Conservation (phyloP, 2,797 vertebrate species). For the Anabacerthia variegaticeps region DNA sequence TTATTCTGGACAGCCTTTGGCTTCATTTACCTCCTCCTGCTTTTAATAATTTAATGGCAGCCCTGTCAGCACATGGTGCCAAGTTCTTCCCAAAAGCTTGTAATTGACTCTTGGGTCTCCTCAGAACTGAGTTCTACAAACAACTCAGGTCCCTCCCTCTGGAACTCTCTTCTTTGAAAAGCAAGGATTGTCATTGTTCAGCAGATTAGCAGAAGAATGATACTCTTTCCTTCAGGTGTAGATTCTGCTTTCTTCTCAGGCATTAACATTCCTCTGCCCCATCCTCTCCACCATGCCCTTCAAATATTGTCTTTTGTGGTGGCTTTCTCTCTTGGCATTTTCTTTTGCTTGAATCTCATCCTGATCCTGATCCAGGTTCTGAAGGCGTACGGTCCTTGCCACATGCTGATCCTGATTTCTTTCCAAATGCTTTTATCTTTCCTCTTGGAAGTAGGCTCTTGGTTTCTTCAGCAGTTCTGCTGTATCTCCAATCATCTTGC, state of each 20-base stretch:
- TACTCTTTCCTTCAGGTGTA: background rate
- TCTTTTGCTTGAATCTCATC: background rate
- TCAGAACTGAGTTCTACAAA: background rate
- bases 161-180: background rate
- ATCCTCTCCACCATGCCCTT: background rate
- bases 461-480: background rate
- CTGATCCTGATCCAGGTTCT: background rate
- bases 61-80: background rate
- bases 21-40: background rate
- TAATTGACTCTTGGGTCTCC: background rate
- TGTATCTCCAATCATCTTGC: background rate
- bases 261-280: background rate
- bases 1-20: background rate
- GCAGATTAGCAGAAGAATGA: background rate
- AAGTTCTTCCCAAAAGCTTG: background rate
- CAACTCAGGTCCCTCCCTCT: background rate
- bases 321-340: background rate
- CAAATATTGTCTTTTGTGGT: background rate
- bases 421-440: background rate
- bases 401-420: background rate
- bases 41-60: constrained; percentile 19
- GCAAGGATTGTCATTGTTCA: background rate
- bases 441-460: background rate
- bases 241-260: background rate
- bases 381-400: background rate